Conservation (phyloP, 37 sponge, comb jelly and placozoan genomes). For the Hormiphora californensis region DNA sequence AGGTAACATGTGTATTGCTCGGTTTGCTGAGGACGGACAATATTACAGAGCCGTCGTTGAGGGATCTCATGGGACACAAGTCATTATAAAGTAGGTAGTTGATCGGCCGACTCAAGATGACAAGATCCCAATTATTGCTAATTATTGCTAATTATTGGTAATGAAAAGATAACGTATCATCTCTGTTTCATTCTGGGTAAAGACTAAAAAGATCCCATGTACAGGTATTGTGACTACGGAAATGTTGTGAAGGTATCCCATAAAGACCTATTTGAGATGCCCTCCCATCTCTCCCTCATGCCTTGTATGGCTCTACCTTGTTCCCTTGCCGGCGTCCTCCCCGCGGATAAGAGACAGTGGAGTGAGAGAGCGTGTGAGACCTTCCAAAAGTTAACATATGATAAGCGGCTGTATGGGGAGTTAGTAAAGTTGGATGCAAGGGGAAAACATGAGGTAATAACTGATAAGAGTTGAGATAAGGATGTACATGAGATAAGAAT, state of each 20-base stretch:
- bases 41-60: not conserved
- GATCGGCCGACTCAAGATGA: too few species aligned
- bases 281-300: not conserved
- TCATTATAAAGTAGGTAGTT: too few species aligned
- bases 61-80: not conserved
- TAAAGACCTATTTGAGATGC: slow-evolving; percentile 20
- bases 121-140: too few species aligned
- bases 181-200: too few species aligned
- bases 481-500: not conserved
- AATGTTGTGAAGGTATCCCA: not conserved
- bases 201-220: too few species aligned
- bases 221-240: slow-evolving; percentile 45
- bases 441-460: not conserved
- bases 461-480: not conserved
- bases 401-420: not conserved
- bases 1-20: slow-evolving; percentile 14
- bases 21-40: not conserved
- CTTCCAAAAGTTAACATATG: not conserved
- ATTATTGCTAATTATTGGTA: too few species aligned
- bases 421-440: not conserved
- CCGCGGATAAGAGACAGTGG: not conserved
- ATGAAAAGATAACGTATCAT: too few species aligned
- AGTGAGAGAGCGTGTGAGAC: not conserved
- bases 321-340: not conserved
- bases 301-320: not conserved